These are phyloP conservation scores for Apamea crenata DNA, from an alignment of 2,888 invertebrate species.

Conservation along the genomic window DNA sequence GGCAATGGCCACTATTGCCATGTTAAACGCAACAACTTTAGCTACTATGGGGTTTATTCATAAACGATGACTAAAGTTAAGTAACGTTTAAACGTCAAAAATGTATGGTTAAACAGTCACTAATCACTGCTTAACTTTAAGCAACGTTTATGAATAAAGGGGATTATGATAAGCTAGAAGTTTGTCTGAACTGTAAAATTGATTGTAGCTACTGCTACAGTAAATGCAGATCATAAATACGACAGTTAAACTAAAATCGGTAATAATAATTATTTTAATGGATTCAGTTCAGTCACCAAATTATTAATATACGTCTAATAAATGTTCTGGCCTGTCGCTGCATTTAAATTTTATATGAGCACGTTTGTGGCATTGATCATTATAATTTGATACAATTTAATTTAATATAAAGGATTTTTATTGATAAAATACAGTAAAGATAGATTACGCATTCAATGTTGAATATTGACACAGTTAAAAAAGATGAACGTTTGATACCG, in stretches of 20 bases:
- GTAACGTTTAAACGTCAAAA: too few species aligned
- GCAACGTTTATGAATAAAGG: too few species aligned
- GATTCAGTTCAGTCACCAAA: constrained; percentile 3
- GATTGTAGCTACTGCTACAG: not conserved
- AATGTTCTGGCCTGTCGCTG: not conserved
- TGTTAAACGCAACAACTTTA: not conserved
- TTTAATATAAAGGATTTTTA: not conserved
- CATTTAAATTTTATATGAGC: not conserved
- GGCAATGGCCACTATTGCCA: not conserved
- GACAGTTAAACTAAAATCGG: not conserved
- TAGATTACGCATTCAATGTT: not conserved
- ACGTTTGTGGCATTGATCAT: not conserved
- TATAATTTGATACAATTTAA: not conserved
- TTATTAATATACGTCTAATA: not conserved
- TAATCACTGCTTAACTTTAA: too few species aligned
- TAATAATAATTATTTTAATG: constrained; percentile 12
- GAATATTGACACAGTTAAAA: not conserved
- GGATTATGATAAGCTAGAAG: not conserved
- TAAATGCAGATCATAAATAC: not conserved
- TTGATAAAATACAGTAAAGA: not conserved
- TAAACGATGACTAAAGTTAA: too few species aligned
- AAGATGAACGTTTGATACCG: too few species aligned
- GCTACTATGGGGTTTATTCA: too few species aligned
- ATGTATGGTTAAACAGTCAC: too few species aligned
- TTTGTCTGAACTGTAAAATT: not conserved